Percentiles rank a stretch among this genome's conserved stretches.
Conservation (phyloP, 2,888 invertebrate species). For the Nomada fabriciana region DNA sequence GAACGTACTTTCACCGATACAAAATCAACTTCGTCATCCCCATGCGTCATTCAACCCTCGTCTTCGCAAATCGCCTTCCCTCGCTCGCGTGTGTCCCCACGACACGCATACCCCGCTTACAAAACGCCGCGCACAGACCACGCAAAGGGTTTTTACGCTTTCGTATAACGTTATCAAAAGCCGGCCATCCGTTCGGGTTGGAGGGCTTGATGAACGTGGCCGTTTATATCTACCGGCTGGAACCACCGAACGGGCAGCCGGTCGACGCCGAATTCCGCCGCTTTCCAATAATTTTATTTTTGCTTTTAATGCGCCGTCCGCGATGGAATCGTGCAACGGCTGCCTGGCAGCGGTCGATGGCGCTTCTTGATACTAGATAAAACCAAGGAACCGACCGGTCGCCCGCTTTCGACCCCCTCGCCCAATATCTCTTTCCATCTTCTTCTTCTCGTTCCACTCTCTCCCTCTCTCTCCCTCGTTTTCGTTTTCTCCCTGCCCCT, state of each 20-base stretch:
- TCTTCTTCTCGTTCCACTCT: not conserved
- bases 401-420: conserved; percentile 43
- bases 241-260: conserved; percentile 70
- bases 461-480: not conserved
- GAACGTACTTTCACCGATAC: too few relatives aligned
- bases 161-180: conserved; percentile 77
- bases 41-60: not conserved
- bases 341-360: conserved; percentile 69
- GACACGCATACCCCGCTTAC: not conserved
- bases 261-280: conserved; percentile 77
- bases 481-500: not conserved
- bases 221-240: conserved; percentile 70
- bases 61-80: not conserved
- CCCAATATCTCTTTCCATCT: not conserved
- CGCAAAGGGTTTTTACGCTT: conserved; percentile 36
- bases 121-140: not conserved
- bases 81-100: too few relatives aligned
- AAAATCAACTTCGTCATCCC: too few relatives aligned
- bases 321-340: conserved; percentile 73
- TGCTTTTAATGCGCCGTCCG: conserved; percentile 76
- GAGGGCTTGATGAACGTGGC: conserved; percentile 70
- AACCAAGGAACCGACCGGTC: conserved; percentile 57
- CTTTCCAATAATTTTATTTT: conserved; percentile 81
- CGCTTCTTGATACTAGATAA: conserved; percentile 72
- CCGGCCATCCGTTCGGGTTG: conserved; percentile 70